A percentile compares a stretch with the other conserved stretches of the same genome.
Evolutionary conservation across 1,140 invertebrate genomes (phyloP).

Genomic region (Drosophila mauritiana): DNA sequence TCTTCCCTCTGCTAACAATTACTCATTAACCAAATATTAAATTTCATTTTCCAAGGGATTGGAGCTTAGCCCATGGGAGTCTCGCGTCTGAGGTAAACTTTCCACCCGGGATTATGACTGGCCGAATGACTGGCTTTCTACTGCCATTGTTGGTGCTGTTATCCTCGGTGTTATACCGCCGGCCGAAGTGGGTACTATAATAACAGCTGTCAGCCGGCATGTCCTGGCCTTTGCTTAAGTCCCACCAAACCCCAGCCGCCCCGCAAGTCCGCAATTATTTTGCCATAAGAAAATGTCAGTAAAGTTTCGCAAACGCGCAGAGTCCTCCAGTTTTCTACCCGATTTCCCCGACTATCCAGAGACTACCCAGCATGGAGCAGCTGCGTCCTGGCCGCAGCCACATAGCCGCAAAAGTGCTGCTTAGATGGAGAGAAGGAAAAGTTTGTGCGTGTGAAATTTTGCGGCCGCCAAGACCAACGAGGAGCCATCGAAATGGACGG

Average conservation of each 20-base stretch:
- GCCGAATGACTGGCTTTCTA: constrained; percentile 46
- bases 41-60: constrained; percentile 21
- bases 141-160: constrained; percentile 41
- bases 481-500: constrained; percentile 52
- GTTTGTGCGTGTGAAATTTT: constrained; percentile 80
- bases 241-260: not conserved
- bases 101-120: constrained; percentile 32
- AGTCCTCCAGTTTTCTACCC: constrained; percentile 1
- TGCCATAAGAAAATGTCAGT: constrained; percentile 77
- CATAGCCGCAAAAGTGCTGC: constrained; percentile 49
- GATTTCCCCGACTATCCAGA: constrained; percentile 11
- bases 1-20: not conserved
- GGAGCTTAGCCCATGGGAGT: constrained; percentile 10
- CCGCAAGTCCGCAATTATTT: constrained; percentile 62
- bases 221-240: constrained; percentile 53
- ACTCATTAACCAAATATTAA: constrained; percentile 47
- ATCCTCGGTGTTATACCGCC: constrained; percentile 45
- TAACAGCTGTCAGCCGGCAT: constrained; percentile 69
- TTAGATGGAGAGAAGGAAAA: constrained; percentile 55
- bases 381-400: constrained; percentile 47
- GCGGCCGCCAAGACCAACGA: constrained; percentile 62
- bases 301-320: constrained; percentile 53
- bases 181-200: constrained; percentile 56
- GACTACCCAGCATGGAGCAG: constrained; percentile 25
- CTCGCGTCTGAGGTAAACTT: constrained; percentile 42